Base-by-base conservation (phyloP, 2,888 invertebrate genomes). In the Falcaria lacertinaria region DNA sequence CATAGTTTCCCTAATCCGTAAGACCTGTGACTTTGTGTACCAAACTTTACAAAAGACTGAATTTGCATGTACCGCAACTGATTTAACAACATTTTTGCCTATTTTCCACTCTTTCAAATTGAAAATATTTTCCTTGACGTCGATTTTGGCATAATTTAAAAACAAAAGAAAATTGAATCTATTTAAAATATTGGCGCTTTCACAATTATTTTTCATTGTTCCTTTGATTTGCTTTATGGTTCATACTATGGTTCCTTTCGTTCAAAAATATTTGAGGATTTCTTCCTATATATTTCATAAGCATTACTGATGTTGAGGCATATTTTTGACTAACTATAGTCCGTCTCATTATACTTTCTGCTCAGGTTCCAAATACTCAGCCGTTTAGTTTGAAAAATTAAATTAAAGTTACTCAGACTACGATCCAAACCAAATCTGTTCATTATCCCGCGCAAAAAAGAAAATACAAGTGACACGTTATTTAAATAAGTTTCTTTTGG, bases 41-140 rank as follows among this genome's bases (percentile, higher is more conserved):
- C 49, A 25, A 57, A 42, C 52, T 54, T 56, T 49, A 61, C 34
- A 44, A 50, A 47, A 33, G 53, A 54, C 48, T 59, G 63, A 34
- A 57, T 50, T 34, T 48, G 54, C 42, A 63, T 48, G 47, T 50
- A 48, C 50, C 69, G 64, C 44, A 75, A 51, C 50, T 65, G 69
- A 69, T 69, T 72, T 57, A 74, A 52, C 43, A 76, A 60, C 80
- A 80, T 79, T 53, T 6, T 47, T 44, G 39, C 35, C 22, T 41
- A 41, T 11, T 41, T 41, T 54, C 15, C 41, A 36, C 25, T 33
- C 39, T 42, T 42, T 34, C 13, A 14, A 36, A 43, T 50, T 41
- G 44, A 47, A 52, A 60, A 43, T 52, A 48, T 44, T 44, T 52
- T 52, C 28, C 1, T 28, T 28, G 14, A 37, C 35, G 16, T 35